These are phyloP conservation scores for Hepsetus odoe DNA, from an alignment of 2,113 vertebrate species.

Conservation along the genomic window DNA sequence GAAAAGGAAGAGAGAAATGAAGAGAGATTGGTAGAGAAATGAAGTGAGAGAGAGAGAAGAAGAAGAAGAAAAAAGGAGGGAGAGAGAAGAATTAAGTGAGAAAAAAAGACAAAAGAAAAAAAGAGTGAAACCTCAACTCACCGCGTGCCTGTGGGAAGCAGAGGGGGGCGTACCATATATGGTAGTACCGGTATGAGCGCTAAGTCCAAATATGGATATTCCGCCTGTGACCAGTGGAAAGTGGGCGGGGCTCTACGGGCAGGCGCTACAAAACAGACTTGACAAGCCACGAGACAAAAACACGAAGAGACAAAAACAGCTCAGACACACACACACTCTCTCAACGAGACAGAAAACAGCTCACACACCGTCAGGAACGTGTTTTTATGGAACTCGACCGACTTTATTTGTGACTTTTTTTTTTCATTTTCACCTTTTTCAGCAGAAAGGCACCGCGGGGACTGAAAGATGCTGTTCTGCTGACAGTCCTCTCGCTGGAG, in stretches of 20 bases:
- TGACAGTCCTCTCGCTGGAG: too few species aligned
- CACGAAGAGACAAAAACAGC: neutral
- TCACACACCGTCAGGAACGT: constrained; percentile 57
- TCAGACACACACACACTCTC: constrained; percentile 35
- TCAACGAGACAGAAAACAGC: too few species aligned
- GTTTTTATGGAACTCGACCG: neutral
- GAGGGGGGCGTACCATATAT: constrained; percentile 64
- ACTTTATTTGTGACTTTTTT: neutral
- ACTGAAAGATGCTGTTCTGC: too few species aligned
- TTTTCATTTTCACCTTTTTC: neutral
- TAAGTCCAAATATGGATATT: constrained; percentile 66
- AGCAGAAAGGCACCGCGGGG: too few species aligned
- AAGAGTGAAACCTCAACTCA: constrained; percentile 60
- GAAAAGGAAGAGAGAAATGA: neutral
- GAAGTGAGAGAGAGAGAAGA: neutral
- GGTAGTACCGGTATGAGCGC: constrained; percentile 56
- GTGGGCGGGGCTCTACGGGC: constrained; percentile 48
- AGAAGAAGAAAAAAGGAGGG: neutral
- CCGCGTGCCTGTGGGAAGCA: constrained; percentile 66
- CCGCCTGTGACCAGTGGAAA: constrained; percentile 70
- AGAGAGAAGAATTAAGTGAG: neutral
- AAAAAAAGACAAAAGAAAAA: neutral
- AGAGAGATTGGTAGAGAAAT: neutral
- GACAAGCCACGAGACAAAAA: constrained; percentile 22
- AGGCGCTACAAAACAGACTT: constrained; percentile 53